A percentile compares a stretch with the other conserved stretches of the same genome.
These are phyloP conservation scores for Melanerpes aurifrons DNA, from an alignment of 2,113 vertebrate genomes.

Conservation along the genomic window DNA sequence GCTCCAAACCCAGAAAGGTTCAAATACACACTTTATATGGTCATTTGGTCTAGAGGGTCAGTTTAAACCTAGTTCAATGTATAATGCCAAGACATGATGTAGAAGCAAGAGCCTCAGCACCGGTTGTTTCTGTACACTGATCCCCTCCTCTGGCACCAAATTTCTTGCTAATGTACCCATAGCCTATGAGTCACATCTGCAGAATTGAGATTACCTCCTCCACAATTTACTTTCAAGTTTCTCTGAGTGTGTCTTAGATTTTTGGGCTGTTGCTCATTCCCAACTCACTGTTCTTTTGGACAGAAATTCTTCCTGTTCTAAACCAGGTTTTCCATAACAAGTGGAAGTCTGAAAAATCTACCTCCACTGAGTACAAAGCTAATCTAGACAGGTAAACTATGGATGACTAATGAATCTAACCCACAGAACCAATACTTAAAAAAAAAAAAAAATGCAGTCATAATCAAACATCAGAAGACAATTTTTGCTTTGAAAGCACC, in stretches of 20 bases:
- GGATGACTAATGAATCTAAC: neutral
- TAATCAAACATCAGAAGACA: neutral
- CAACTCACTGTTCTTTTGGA: neutral
- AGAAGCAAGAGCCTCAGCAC: neutral
- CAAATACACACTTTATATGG: neutral
- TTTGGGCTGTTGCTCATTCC: neutral
- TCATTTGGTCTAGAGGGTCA: neutral
- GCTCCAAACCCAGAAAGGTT: neutral
- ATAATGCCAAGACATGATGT: neutral
- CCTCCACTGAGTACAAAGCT: neutral
- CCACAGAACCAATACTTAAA: neutral
- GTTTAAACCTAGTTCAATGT: neutral
- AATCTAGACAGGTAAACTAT: conserved; percentile 9
- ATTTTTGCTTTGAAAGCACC: neutral
- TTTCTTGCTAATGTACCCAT: neutral
- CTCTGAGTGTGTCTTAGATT: neutral
- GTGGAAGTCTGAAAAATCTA: neutral
- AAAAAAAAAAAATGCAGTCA: neutral
- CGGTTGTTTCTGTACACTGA: neutral
- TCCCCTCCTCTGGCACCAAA: neutral
- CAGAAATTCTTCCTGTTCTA: neutral
- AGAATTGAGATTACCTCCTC: conserved; percentile 31
- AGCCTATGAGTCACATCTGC: conserved; percentile 17
- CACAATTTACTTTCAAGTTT: neutral
- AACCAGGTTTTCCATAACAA: neutral